A percentile compares a stretch with the other conserved stretches of the same genome.
These are phyloP conservation scores for Sitta europaea DNA, from an alignment of 2,113 vertebrate species.

Conservation along the genomic window DNA sequence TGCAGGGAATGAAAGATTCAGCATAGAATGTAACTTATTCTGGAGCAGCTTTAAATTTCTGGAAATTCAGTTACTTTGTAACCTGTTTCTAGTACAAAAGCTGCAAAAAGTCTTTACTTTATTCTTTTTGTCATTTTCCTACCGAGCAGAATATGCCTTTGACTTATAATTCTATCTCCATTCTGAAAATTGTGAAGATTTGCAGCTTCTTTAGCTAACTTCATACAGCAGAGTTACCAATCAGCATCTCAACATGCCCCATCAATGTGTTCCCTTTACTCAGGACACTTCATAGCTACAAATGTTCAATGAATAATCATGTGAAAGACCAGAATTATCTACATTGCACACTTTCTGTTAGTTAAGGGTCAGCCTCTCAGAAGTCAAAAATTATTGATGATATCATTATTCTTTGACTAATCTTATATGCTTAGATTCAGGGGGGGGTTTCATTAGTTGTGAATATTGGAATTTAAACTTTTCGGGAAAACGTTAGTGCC, in stretches of 20 bases:
- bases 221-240: background rate
- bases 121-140: background rate
- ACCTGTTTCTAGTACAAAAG: background rate
- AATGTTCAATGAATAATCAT: background rate
- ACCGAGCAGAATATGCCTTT: background rate
- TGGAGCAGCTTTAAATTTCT: background rate
- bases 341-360: background rate
- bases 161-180: background rate
- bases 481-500: background rate
- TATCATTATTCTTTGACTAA: background rate
- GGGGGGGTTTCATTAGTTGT: background rate
- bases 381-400: background rate
- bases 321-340: background rate
- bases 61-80: background rate
- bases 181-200: background rate
- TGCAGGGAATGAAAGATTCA: background rate
- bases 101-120: background rate
- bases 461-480: background rate
- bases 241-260: background rate
- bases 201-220: background rate
- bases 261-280: background rate
- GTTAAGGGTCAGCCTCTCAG: background rate
- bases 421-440: background rate
- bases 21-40: background rate
- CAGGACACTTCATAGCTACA: background rate